Conservation (phyloP, 2,797 vertebrate genomes). For the Tenualosa ilisha region DNA sequence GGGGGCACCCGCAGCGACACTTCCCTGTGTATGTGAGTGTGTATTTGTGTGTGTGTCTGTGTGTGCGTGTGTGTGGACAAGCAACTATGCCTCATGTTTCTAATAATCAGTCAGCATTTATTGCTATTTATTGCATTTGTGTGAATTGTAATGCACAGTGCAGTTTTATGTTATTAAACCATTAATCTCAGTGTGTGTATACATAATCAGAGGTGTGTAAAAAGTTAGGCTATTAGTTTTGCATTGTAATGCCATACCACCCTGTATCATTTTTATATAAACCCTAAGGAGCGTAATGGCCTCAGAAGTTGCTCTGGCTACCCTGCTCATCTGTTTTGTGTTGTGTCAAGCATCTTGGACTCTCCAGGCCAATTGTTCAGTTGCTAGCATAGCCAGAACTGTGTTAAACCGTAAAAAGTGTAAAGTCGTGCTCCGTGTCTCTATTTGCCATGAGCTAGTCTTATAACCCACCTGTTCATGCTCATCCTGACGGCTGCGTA, state of each 20-base stretch:
- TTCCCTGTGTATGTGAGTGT: neutral
- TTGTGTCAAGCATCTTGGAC: too few relatives aligned
- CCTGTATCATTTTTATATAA: too few relatives aligned
- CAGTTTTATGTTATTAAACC: neutral
- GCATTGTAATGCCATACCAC: neutral
- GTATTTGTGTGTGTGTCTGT: neutral
- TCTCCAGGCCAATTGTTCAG: too few relatives aligned
- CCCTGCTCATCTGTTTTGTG: too few relatives aligned
- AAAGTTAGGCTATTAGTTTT: neutral
- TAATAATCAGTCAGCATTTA: neutral
- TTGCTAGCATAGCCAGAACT: too few relatives aligned
- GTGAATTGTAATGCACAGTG: neutral
- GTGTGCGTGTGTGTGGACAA: neutral
- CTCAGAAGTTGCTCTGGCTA: too few relatives aligned
- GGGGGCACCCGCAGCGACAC: neutral
- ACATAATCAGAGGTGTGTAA: neutral
- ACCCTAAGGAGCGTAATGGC: too few relatives aligned
- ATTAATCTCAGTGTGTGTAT: too few relatives aligned
- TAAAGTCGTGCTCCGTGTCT: too few relatives aligned
- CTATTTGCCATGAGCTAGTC: neutral
- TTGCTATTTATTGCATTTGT: neutral
- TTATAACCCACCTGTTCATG: neutral
- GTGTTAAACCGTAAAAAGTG: too few relatives aligned
- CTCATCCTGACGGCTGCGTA: neutral
- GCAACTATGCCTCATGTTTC: neutral